Evolutionary conservation across 2,113 vertebrate genomes (phyloP).

Genomic region (Pantherophis guttatus): DNA sequence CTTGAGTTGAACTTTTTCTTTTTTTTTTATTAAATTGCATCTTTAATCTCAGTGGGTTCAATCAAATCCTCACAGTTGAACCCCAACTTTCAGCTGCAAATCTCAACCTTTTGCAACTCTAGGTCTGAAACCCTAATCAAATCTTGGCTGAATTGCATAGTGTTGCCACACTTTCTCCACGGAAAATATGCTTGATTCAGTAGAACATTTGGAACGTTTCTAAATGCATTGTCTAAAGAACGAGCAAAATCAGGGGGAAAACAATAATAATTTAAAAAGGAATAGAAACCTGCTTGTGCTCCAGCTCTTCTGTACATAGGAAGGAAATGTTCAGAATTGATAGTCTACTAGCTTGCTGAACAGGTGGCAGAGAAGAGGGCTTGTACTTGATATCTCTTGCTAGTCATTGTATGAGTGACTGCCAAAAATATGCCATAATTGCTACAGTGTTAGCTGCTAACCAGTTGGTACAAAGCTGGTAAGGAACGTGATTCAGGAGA

Average conservation of each 20-base stretch:
- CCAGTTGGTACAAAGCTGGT: slow-evolving; percentile 54
- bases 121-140: background rate
- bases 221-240: background rate
- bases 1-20: background rate
- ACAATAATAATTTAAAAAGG: background rate
- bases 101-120: background rate
- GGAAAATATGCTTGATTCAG: background rate
- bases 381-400: slow-evolving; percentile 44
- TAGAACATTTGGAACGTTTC: background rate
- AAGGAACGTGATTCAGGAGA: slow-evolving; percentile 43
- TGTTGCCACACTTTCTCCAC: background rate
- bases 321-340: background rate
- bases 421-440: slow-evolving; percentile 62
- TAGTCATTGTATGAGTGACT: slow-evolving; percentile 55
- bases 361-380: slow-evolving; percentile 56
- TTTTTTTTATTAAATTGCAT: background rate
- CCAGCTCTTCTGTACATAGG: background rate
- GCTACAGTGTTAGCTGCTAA: slow-evolving; percentile 50
- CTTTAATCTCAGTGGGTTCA: background rate
- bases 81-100: background rate
- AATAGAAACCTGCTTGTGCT: background rate
- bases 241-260: background rate
- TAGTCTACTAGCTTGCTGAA: slow-evolving; percentile 22
- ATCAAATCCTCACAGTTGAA: background rate
- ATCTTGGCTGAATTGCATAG: background rate